Conservation (phyloP, 2,888 invertebrate genomes). For the Caenorhabditis wallacei region DNA sequence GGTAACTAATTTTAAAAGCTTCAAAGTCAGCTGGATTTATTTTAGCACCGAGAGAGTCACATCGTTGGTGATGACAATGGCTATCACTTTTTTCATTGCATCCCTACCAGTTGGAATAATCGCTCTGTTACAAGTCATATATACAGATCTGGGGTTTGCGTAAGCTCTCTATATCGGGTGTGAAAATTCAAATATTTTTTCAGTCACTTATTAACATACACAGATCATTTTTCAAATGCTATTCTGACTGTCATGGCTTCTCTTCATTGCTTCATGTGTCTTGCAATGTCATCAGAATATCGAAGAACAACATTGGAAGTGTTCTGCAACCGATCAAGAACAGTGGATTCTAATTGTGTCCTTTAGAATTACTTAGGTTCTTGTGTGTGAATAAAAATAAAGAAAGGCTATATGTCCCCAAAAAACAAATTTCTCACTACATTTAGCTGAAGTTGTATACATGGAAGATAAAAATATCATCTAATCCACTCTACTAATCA, state of each 20-base stretch:
- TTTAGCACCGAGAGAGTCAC: slow-evolving; percentile 22
- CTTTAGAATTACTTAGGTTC: too few relatives aligned
- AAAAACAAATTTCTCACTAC: too few relatives aligned
- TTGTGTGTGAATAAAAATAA: too few relatives aligned
- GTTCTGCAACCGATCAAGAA: not conserved
- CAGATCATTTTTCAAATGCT: not conserved
- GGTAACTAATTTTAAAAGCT: too few relatives aligned
- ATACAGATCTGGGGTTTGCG: slow-evolving; percentile 12
- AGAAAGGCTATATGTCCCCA: too few relatives aligned
- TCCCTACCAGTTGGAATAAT: slow-evolving; percentile 12
- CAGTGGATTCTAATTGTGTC: not conserved
- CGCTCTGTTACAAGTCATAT: slow-evolving; percentile 4
- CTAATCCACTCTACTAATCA: too few relatives aligned
- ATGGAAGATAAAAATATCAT: too few relatives aligned
- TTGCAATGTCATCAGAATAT: slow-evolving; percentile 10
- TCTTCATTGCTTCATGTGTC: slow-evolving; percentile 4
- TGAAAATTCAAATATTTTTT: not conserved
- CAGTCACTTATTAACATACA: not conserved
- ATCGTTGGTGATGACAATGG: not conserved
- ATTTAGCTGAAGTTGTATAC: too few relatives aligned
- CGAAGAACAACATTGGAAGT: not conserved
- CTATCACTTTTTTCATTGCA: slow-evolving; percentile 16
- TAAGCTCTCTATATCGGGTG: not conserved
- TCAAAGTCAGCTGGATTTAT: too few relatives aligned
- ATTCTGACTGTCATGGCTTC: not conserved